These are phyloP conservation scores for Pollimyrus isidori DNA, from an alignment of 2,113 vertebrate species.

Conservation along the genomic window DNA sequence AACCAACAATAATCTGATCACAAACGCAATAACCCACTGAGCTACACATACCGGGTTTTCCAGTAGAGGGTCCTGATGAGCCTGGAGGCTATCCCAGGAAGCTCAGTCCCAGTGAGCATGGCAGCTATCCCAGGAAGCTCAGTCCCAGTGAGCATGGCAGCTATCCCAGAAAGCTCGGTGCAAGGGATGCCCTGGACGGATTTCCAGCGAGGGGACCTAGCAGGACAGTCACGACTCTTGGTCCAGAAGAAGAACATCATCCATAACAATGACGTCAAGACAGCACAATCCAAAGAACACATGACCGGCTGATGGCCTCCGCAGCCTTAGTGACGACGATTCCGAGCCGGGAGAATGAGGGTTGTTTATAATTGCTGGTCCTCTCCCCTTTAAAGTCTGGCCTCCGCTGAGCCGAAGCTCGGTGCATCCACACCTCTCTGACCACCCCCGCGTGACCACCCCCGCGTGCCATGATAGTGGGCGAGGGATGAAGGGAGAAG, in stretches of 20 bases:
- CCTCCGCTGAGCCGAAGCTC: background rate
- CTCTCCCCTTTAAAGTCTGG: background rate
- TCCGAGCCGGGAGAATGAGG: background rate
- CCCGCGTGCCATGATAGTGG: background rate
- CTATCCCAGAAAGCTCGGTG: background rate
- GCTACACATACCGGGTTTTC: background rate
- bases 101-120: background rate
- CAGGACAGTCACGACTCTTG: background rate
- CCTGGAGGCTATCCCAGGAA: background rate
- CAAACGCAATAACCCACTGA: background rate
- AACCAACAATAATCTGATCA: background rate
- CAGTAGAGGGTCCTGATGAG: background rate
- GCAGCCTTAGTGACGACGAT: background rate
- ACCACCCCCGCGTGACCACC: background rate
- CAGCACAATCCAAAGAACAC: background rate
- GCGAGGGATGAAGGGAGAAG: background rate
- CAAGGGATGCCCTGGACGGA: background rate
- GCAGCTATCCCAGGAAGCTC: too few relatives aligned
- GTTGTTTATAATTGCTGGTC: constrained; percentile 1
- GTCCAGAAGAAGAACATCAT: background rate
- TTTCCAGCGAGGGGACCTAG: background rate
- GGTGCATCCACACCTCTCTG: background rate
- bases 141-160: too few relatives aligned
- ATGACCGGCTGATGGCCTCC: background rate
- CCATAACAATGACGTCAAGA: background rate